Evolutionary conservation across 1,140 invertebrate genomes (phyloP).

Genomic region (Aphis craccivora): DNA sequence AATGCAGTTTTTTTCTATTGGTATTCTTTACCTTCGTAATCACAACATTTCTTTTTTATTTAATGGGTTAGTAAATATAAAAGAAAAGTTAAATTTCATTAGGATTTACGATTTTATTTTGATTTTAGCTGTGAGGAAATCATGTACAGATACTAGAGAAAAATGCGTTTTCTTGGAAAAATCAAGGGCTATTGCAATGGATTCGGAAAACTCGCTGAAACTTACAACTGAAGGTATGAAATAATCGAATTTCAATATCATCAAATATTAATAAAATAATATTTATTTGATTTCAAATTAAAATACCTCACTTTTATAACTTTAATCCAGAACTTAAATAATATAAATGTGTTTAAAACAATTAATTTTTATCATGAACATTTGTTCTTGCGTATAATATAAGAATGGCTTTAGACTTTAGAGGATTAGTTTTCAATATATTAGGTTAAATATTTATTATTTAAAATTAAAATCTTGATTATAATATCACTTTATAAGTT

Average conservation of each 20-base stretch:
- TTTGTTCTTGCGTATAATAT: not conserved
- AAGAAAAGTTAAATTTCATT: not conserved
- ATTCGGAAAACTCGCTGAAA: not conserved
- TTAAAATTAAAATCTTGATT: not conserved
- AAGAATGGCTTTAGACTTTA: not conserved
- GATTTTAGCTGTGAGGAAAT: conserved; percentile 20
- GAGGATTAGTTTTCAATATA: not conserved
- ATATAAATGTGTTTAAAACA: not conserved
- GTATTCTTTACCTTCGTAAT: not conserved
- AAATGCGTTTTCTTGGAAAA: conserved; percentile 41
- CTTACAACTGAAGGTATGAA: conserved; percentile 38
- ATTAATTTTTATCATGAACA: not conserved
- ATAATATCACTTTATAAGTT: no score
- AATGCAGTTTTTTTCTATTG: conserved; percentile 44
- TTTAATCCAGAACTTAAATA: not conserved
- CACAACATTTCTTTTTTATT: conserved; percentile 15
- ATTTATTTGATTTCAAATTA: not conserved
- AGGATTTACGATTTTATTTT: not conserved
- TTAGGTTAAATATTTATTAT: not conserved
- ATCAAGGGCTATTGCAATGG: not conserved
- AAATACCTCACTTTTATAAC: not conserved
- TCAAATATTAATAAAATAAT: no score
- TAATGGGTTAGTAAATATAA: not conserved
- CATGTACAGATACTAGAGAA: conserved; percentile 21
- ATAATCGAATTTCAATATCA: not conserved